Percentiles rank a stretch among this genome's conserved stretches.
Evolutionary conservation across 2,113 vertebrate species (phyloP).

Genomic region (Calcarius ornatus): DNA sequence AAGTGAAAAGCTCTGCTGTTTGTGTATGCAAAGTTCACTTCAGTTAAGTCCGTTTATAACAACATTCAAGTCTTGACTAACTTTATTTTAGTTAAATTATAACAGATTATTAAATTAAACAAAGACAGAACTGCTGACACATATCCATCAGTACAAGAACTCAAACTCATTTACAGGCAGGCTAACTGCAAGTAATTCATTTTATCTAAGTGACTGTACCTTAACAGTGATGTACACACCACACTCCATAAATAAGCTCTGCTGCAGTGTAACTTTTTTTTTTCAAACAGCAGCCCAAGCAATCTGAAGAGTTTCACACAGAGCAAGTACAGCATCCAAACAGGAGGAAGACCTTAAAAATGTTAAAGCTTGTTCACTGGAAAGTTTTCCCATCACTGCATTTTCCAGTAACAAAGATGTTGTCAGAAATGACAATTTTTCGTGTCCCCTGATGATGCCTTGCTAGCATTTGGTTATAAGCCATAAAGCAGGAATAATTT

Average conservation of each 20-base stretch:
- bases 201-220: background rate
- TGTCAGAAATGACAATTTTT: conserved; percentile 85
- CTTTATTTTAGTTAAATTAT: background rate
- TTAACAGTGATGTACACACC: background rate
- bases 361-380: conserved; percentile 37
- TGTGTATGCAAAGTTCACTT: background rate
- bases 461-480: conserved; percentile 85
- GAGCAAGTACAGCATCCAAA: background rate
- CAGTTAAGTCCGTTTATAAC: background rate
- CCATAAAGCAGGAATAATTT: conserved; percentile 85
- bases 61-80: background rate
- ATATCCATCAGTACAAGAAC: background rate
- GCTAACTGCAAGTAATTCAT: conserved; percentile 41
- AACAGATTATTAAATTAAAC: background rate
- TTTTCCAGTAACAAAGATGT: conserved; percentile 82
- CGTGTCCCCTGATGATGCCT: conserved; percentile 78
- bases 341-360: conserved; percentile 54
- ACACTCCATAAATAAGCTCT: background rate
- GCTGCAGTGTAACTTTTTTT: background rate
- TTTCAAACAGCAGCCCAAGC: background rate
- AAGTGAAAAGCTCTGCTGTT: background rate
- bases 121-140: conserved; percentile 10
- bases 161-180: background rate
- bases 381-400: conserved; percentile 67
- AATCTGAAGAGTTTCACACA: background rate